A percentile compares a stretch with the other conserved stretches of the same genome.
Evolutionary conservation across 2,888 invertebrate genomes (phyloP).

Genomic region (Liopterus haemorrhoidalis): DNA sequence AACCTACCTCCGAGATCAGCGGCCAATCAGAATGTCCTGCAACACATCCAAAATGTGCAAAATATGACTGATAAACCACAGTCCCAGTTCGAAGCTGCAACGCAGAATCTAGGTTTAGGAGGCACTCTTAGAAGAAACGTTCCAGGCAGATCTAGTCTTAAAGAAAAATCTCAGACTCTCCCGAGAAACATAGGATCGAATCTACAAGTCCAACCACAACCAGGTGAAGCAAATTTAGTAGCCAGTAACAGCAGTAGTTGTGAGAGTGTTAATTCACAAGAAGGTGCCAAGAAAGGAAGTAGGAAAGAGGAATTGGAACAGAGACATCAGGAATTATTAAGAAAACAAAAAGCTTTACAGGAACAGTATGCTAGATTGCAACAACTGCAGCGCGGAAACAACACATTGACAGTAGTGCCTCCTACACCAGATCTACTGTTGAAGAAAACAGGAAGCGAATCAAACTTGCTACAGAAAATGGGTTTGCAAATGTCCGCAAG

Average conservation of each 20-base stretch:
- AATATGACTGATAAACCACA: slow-evolving; percentile 42
- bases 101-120: slow-evolving; percentile 44
- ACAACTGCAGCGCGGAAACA: slow-evolving; percentile 74
- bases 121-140: slow-evolving; percentile 45
- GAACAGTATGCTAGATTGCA: slow-evolving; percentile 88
- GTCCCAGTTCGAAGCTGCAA: slow-evolving; percentile 44
- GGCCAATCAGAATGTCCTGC: slow-evolving; percentile 39
- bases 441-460: slow-evolving; percentile 85
- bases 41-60: slow-evolving; percentile 45
- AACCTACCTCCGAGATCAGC: slow-evolving; percentile 57
- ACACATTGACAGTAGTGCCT: slow-evolving; percentile 56
- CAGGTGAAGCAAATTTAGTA: slow-evolving; percentile 39
- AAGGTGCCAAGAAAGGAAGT: slow-evolving; percentile 53
- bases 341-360: slow-evolving; percentile 82
- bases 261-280: slow-evolving; percentile 69
- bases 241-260: slow-evolving; percentile 67
- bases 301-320: slow-evolving; percentile 76
- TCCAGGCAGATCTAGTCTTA: slow-evolving; percentile 42
- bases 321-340: slow-evolving; percentile 80
- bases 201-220: slow-evolving; percentile 35
- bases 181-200: slow-evolving; percentile 45
- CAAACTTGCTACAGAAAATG: slow-evolving; percentile 78
- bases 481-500: slow-evolving; percentile 59
- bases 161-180: slow-evolving; percentile 45
- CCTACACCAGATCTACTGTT: slow-evolving; percentile 58